Conservation (phyloP, 53 echinoderm and acorn worm genomes). For the Pentamera pediparva region DNA sequence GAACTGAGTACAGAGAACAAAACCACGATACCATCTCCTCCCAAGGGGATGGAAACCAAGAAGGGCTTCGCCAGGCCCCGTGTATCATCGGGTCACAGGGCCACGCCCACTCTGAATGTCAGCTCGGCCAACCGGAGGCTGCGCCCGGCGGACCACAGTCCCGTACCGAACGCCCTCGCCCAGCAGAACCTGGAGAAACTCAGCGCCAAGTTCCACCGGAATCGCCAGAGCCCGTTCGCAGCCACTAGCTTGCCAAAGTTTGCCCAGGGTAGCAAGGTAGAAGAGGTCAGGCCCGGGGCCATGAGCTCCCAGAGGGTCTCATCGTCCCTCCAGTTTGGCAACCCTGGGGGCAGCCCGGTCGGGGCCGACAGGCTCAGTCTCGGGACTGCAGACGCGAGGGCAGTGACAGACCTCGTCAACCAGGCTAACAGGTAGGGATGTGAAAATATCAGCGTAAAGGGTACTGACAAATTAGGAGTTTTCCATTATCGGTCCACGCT, state of each 20-base stretch:
- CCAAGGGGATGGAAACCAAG: not conserved
- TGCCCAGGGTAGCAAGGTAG: constrained; percentile 3
- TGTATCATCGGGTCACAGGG: constrained; percentile 3
- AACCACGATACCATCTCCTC: not conserved
- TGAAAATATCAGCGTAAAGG: no score
- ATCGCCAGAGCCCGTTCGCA: constrained; percentile 61
- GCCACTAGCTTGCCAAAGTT: constrained; percentile 61
- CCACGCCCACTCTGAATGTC: not conserved
- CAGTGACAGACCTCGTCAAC: constrained; percentile 92
- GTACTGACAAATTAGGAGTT: no score
- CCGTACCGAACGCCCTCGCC: constrained; percentile 49
- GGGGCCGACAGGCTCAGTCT: constrained; percentile 47
- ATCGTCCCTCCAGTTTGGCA: constrained; percentile 36
- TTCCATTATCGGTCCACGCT: no score
- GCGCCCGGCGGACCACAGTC: constrained; percentile 55
- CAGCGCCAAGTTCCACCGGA: constrained; percentile 58
- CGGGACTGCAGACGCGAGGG: constrained; percentile 78
- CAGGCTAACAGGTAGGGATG: no score
- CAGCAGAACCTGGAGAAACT: constrained; percentile 60
- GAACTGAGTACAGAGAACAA: constrained; percentile 3
- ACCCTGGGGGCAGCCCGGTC: constrained; percentile 19
- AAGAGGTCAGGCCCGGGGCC: not conserved
- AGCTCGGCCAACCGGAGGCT: not conserved
- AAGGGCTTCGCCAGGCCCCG: not conserved
- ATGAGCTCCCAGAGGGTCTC: constrained; percentile 52